A percentile compares a stretch with the other conserved stretches of the same genome.
phyloP scores from a whole-genome alignment of 2,888 invertebrate species.

The Axea sp. region DNA sequence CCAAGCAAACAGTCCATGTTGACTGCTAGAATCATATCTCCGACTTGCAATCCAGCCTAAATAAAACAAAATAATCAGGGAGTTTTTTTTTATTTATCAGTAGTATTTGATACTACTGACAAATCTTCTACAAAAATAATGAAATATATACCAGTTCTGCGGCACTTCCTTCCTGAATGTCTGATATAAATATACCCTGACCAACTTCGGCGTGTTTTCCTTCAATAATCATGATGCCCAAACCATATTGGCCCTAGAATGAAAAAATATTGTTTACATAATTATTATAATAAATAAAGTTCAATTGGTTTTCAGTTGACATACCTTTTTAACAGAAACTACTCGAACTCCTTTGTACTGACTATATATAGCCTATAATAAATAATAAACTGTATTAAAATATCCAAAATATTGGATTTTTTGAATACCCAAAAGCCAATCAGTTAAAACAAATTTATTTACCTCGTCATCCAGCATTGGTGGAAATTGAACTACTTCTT shows the following conservation, averaged over 20 bases:
- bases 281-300: too few species aligned
- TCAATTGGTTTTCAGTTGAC: too few species aligned
- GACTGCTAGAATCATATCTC: slow-evolving; percentile 97
- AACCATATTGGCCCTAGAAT: slow-evolving; percentile 86
- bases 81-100: too few species aligned
- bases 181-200: slow-evolving; percentile 95
- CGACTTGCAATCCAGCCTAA: slow-evolving; percentile 95
- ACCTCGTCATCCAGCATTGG: slow-evolving; percentile 91
- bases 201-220: slow-evolving; percentile 95
- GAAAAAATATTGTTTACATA: too few species aligned
- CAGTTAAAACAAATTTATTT: slow-evolving; percentile 65
- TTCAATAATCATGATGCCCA: slow-evolving; percentile 97
- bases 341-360: slow-evolving; percentile 88
- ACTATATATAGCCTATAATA: slow-evolving; percentile 63
- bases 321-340: slow-evolving; percentile 91
- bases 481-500: slow-evolving; percentile 92
- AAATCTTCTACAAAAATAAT: too few species aligned
- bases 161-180: slow-evolving; percentile 93
- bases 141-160: slow-evolving; percentile 86
- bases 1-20: slow-evolving; percentile 95
- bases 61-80: slow-evolving; percentile 71
- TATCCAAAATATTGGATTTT: too few species aligned
- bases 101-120: too few species aligned
- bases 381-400: too few species aligned
- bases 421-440: too few species aligned